These are phyloP conservation scores for Sphaeramia orbicularis DNA, from an alignment of 2,797 vertebrate species.

Conservation along the genomic window DNA sequence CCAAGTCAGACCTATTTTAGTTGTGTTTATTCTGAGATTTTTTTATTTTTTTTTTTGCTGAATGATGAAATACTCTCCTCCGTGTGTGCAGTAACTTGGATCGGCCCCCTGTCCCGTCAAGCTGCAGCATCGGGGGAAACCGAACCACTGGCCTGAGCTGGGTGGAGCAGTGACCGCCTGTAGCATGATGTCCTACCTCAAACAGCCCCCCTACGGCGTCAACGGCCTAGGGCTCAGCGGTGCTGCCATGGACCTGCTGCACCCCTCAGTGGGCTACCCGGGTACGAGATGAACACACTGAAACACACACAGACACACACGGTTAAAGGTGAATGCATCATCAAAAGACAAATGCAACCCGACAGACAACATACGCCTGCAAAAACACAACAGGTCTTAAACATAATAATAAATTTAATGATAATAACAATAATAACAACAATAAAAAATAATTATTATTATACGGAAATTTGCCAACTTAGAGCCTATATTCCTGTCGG, in stretches of 20 bases:
- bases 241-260: constrained; percentile 94
- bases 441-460: no score
- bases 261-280: constrained; percentile 96
- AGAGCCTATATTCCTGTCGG: no score
- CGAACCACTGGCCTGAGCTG: constrained; percentile 87
- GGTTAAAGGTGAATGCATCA: no score
- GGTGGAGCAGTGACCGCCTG: constrained; percentile 89
- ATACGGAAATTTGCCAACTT: no score
- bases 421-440: no score
- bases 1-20: no score
- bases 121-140: constrained; percentile 87
- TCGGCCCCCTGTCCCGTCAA: constrained; percentile 80
- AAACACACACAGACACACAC: no score
- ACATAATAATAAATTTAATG: no score
- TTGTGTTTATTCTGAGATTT: neutral
- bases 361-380: no score
- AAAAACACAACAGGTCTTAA: no score
- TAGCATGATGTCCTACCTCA: constrained; percentile 99
- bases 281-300: constrained; percentile 74
- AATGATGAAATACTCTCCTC: no score
- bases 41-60: neutral
- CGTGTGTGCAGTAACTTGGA: constrained; percentile 64
- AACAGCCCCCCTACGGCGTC: constrained; percentile 97
- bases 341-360: no score
- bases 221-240: constrained; percentile 95